Conservation (phyloP, 2,113 vertebrate genomes). For the Zingel zingel region DNA sequence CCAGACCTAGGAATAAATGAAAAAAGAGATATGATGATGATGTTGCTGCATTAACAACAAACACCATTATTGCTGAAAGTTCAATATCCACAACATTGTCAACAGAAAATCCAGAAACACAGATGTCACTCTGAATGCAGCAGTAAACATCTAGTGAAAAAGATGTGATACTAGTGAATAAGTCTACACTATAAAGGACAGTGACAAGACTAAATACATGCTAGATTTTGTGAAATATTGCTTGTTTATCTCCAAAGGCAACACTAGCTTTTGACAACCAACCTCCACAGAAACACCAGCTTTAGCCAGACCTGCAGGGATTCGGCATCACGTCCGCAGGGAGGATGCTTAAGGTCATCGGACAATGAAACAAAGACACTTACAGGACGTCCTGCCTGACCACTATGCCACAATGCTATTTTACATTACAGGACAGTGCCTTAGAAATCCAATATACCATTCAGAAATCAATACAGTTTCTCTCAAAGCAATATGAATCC, state of each 20-base stretch:
- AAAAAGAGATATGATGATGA: too few relatives aligned
- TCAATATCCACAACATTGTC: too few relatives aligned
- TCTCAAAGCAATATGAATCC: slow-evolving; percentile 3
- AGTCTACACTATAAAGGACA: not conserved
- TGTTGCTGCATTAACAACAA: too few relatives aligned
- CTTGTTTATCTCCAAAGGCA: not conserved
- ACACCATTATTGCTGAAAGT: too few relatives aligned
- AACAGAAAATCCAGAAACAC: not conserved
- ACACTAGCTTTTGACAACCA: not conserved
- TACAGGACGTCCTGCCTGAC: not conserved
- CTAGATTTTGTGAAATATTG: not conserved
- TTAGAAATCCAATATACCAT: slow-evolving; percentile 12
- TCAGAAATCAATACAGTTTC: slow-evolving; percentile 27
- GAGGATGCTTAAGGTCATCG: not conserved
- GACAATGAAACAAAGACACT: slow-evolving; percentile 1
- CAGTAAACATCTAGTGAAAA: not conserved
- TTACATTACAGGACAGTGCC: not conserved
- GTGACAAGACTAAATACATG: not conserved
- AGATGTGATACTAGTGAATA: not conserved
- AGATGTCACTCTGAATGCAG: not conserved
- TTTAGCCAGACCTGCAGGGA: not conserved
- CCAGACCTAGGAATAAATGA: too few relatives aligned
- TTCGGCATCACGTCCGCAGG: not conserved
- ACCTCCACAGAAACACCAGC: not conserved
- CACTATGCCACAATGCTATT: not conserved